Evolutionary conservation across 2,888 invertebrate genomes (phyloP).

Genomic region (Lypha dubia): DNA sequence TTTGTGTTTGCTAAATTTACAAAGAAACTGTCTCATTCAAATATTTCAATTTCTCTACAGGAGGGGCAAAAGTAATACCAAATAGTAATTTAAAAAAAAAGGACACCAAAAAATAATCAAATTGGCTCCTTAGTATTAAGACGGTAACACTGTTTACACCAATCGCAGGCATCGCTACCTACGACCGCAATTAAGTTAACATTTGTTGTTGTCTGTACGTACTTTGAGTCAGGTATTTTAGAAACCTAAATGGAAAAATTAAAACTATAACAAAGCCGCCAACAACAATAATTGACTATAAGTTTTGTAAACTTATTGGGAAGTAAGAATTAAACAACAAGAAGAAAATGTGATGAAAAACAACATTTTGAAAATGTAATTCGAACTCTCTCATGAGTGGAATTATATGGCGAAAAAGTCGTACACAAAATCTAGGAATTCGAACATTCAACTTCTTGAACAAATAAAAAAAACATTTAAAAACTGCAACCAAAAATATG

Average conservation of each 20-base stretch:
- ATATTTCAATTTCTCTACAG: too few species aligned
- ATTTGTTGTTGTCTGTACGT: too few species aligned
- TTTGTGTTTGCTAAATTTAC: too few species aligned
- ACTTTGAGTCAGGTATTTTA: constrained; percentile 19
- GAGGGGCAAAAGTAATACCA: too few species aligned
- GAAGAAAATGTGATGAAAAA: constrained; percentile 51
- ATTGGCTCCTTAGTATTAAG: too few species aligned
- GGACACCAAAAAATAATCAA: too few species aligned
- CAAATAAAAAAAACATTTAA: constrained; percentile 34
- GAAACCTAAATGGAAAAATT: constrained; percentile 1
- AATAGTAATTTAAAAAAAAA: too few species aligned
- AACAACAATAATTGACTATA: constrained; percentile 43
- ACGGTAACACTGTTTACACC: too few species aligned
- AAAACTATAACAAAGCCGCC: constrained; percentile 32
- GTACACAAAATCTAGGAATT: constrained; percentile 55
- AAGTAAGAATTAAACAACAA: constrained; percentile 68
- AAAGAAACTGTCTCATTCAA: too few species aligned
- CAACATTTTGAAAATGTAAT: constrained; percentile 14
- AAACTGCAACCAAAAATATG: constrained; percentile 29
- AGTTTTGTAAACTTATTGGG: constrained; percentile 66
- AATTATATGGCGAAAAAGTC: constrained; percentile 2
- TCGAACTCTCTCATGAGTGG: neutral
- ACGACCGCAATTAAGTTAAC: constrained; percentile 33
- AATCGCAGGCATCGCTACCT: constrained; percentile 24
- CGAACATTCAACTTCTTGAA: constrained; percentile 60